Evolutionary conservation across 2,113 vertebrate species (phyloP), one percentile per base, ranked within the genome.

Genomic region (Hemiscyllium ocellatum): DNA sequence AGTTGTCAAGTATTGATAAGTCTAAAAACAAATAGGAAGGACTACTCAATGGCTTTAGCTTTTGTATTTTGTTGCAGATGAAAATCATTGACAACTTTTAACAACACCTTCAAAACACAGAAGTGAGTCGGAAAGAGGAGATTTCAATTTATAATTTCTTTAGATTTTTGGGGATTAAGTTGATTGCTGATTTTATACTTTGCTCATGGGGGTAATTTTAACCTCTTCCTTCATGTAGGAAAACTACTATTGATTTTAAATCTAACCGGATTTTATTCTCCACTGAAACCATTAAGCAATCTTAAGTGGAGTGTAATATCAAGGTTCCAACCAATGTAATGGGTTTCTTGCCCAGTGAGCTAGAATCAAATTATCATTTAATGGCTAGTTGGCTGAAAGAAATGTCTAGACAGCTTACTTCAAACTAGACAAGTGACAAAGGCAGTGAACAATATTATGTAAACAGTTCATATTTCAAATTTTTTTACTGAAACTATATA

Each of bases 331-430:
- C 72, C 33, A 29, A 76, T 33, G 5, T 76, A 76, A 7, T 72
- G 70, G 70, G 70, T 29, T 72, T 72, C 70, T 24, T 6, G 8
- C 70, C 70, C 7, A 26, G 10, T 3, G 8, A 76, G 29, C 13
- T 76, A 76, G 72, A 33, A 29, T 76, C 29, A 33, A 76, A 33
- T 76, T 33, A 8, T 8, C 8, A 26, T 29, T 76, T 52, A 5
- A n/a, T 93, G n/a, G 7, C 89, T n/a, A 42, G n/a, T 37, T 93
- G 33, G 15, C 17, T 66, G n/a, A 37, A 2, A 66, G 61, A 93
- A 68, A 93, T 66, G 22, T 93, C 89, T 66, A 93, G 61, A 66
- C n/a, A 90, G 61, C 89, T 93, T n/a, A 66, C 66, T 66, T 66
- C 15, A 93, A 37, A 37, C 61, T 19, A 37, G 33, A 10, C 5